These are phyloP conservation scores for Alviniconcha strummeri DNA, from an alignment of 2,888 invertebrate species.

Conservation along the genomic window DNA sequence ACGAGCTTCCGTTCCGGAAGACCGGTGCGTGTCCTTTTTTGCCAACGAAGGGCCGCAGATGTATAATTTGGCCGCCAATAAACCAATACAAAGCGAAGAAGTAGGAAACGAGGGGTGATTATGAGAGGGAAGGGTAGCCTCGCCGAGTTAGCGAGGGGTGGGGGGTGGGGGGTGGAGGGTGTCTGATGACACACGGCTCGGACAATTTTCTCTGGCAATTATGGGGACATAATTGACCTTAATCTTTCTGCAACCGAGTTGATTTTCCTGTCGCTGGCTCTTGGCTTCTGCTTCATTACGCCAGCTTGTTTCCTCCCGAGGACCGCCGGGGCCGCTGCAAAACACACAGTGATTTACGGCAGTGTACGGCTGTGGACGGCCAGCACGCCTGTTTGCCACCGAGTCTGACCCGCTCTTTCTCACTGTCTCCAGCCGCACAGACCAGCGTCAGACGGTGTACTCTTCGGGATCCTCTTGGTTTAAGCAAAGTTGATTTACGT, in stretches of 20 bases:
- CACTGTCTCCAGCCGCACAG: neutral
- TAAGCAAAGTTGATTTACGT: no score
- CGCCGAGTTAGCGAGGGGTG: no score
- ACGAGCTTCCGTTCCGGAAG: conserved; percentile 6
- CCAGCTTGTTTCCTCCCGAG: conserved; percentile 12
- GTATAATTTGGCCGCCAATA: neutral
- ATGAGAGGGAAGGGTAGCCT: no score
- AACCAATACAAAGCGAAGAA: conserved; percentile 3
- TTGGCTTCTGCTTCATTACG: conserved; percentile 20
- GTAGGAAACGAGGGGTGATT: conserved; percentile 1
- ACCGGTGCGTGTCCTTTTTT: neutral
- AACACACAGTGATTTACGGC: conserved; percentile 5
- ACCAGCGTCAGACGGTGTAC: no score
- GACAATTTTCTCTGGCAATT: conserved; percentile 23
- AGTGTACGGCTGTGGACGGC: neutral
- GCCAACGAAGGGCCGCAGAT: conserved; percentile 1
- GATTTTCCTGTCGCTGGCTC: conserved; percentile 23
- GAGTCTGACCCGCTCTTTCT: neutral
- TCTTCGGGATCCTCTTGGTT: no score
- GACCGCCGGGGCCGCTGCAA: neutral
- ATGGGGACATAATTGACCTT: conserved; percentile 26
- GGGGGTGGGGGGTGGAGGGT: neutral
- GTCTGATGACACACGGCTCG: conserved; percentile 24
- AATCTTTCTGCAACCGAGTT: conserved; percentile 11
- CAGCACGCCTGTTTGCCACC: no score